Conservation (phyloP, 2,888 invertebrate species). For the Phasia obesa region DNA sequence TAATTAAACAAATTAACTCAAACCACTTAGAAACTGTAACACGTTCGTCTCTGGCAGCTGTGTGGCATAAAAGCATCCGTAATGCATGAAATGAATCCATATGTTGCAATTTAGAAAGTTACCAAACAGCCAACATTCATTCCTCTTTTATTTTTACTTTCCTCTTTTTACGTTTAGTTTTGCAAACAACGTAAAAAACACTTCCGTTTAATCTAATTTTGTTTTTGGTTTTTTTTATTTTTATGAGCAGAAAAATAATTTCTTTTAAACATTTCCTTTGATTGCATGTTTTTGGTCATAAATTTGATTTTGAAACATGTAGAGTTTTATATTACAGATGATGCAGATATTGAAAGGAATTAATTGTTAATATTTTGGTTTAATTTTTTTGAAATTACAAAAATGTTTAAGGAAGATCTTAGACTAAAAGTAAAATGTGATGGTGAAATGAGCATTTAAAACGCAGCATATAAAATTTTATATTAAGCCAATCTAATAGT, state of each 20-base stretch:
- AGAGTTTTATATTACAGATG: conserved; percentile 5
- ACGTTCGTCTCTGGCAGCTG: conserved; percentile 26
- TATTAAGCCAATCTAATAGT: too few relatives aligned
- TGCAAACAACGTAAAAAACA: conserved; percentile 42
- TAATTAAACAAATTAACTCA: conserved; percentile 44
- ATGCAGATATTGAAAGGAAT: conserved; percentile 32
- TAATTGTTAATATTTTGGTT: neutral
- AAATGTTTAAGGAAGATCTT: too few relatives aligned
- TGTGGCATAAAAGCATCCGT: conserved; percentile 36
- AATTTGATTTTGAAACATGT: conserved; percentile 61
- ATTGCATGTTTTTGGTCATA: conserved; percentile 55
- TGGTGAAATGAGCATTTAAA: too few relatives aligned
- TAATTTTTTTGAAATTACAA: too few relatives aligned
- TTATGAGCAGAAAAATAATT: conserved; percentile 15
- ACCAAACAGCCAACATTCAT: conserved; percentile 5
- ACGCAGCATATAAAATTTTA: too few relatives aligned
- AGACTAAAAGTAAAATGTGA: too few relatives aligned
- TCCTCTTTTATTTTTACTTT: neutral
- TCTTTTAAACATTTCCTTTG: conserved; percentile 59
- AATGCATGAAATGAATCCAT: conserved; percentile 59
- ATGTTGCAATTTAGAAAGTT: conserved; percentile 67
- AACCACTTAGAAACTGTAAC: conserved; percentile 36
- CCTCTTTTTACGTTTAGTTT: conserved; percentile 28
- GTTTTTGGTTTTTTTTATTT: conserved; percentile 17
- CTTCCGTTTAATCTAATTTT: conserved; percentile 69